Conservation (phyloP, 2,797 vertebrate species). For the Ptychadena robeensis region DNA sequence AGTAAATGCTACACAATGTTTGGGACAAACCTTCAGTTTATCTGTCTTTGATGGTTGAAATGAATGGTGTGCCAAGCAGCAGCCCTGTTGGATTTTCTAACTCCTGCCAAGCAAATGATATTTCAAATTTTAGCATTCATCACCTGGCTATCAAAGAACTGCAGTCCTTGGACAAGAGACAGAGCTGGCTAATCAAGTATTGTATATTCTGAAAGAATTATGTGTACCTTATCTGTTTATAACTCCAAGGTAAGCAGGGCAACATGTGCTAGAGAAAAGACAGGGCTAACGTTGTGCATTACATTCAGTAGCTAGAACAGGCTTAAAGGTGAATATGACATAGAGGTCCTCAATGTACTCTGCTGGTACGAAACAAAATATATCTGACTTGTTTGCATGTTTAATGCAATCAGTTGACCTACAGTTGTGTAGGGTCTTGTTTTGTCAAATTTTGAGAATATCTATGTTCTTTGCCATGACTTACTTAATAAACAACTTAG, state of each 20-base stretch:
- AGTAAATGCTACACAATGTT: neutral
- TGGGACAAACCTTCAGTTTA: neutral
- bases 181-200: neutral
- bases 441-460: too few species aligned
- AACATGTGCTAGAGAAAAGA: neutral
- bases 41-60: neutral
- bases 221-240: conserved; percentile 5
- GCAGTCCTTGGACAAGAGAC: neutral
- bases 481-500: too few species aligned
- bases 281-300: neutral
- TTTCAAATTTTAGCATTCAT: neutral
- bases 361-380: too few species aligned
- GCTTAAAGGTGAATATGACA: neutral
- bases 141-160: neutral
- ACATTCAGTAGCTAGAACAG: neutral
- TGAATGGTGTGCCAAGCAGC: neutral
- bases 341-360: too few species aligned
- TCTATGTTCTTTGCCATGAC: too few species aligned
- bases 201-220: neutral
- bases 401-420: too few species aligned
- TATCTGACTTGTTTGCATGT: too few species aligned
- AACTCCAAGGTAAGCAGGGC: neutral
- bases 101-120: neutral
- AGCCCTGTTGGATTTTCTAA: neutral
- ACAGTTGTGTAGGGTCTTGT: too few species aligned